A percentile compares a stretch with the other conserved stretches of the same genome.
These are phyloP conservation scores for Danio rerio DNA, from an alignment of 2,113 vertebrate genomes.

Conservation along the genomic window DNA sequence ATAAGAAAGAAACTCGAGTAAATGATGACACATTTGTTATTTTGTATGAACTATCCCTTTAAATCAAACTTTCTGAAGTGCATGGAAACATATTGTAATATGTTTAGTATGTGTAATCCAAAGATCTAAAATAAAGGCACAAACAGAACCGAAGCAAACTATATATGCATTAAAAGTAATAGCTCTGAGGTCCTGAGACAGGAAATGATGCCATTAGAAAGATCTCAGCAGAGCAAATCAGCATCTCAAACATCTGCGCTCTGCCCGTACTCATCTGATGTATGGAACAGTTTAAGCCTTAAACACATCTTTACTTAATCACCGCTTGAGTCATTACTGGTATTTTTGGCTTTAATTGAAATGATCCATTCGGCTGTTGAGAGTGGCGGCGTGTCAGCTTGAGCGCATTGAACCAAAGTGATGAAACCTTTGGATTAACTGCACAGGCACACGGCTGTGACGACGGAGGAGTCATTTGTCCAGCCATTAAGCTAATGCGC, in stretches of 20 bases:
- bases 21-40: no score
- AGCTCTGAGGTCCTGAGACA: slow-evolving; percentile 77
- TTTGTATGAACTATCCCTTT: no score
- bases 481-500: slow-evolving; percentile 43
- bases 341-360: slow-evolving; percentile 58
- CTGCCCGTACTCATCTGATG: slow-evolving; percentile 59
- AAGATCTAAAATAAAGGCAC: slow-evolving; percentile 47
- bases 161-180: slow-evolving; percentile 78
- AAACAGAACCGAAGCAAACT: slow-evolving; percentile 51
- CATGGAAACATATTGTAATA: not conserved
- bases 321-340: slow-evolving; percentile 53
- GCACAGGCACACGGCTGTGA: slow-evolving; percentile 23
- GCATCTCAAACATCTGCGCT: slow-evolving; percentile 68
- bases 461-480: slow-evolving; percentile 42
- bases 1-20: no score
- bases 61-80: not conserved
- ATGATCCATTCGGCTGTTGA: slow-evolving; percentile 48
- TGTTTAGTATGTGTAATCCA: slow-evolving; percentile 59
- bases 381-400: slow-evolving; percentile 43
- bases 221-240: slow-evolving; percentile 67
- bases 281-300: slow-evolving; percentile 53
- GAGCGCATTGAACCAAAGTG: slow-evolving; percentile 36
- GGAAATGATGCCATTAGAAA: slow-evolving; percentile 79
- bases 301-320: slow-evolving; percentile 63
- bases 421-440: slow-evolving; percentile 49